These are phyloP conservation scores for Luscinia luscinia DNA, from an alignment of 2,797 vertebrate species.

Conservation along the genomic window DNA sequence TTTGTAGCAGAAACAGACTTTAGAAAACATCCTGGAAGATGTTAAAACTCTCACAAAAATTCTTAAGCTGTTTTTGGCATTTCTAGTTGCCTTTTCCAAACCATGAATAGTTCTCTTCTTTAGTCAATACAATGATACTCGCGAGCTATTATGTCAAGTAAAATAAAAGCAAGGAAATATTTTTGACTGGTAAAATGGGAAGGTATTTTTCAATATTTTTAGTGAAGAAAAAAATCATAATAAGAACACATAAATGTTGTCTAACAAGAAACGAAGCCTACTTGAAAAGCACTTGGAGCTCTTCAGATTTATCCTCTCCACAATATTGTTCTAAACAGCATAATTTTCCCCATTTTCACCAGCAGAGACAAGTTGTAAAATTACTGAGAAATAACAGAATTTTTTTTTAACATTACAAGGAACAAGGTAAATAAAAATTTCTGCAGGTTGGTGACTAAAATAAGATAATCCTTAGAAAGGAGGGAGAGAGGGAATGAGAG, in stretches of 20 bases:
- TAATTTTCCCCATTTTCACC: not conserved
- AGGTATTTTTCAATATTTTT: not conserved
- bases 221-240: not conserved
- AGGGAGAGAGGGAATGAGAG: not conserved
- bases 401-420: not conserved
- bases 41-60: not conserved
- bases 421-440: not conserved
- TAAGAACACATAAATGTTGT: not conserved
- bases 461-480: not conserved
- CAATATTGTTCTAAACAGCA: not conserved
- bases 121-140: not conserved
- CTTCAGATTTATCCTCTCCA: not conserved
- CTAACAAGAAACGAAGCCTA: constrained; percentile 1
- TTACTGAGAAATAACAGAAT: not conserved
- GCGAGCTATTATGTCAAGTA: not conserved
- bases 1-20: not conserved
- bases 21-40: not conserved
- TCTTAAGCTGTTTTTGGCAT: not conserved
- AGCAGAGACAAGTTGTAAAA: not conserved
- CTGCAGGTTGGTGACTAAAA: constrained; percentile 11
- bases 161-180: not conserved
- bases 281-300: not conserved
- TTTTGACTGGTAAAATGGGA: not conserved
- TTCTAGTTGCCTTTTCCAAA: not conserved
- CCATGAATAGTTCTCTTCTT: not conserved